These are phyloP conservation scores for Onychostoma macrolepis DNA, from an alignment of 2,113 vertebrate genomes.

Conservation along the genomic window DNA sequence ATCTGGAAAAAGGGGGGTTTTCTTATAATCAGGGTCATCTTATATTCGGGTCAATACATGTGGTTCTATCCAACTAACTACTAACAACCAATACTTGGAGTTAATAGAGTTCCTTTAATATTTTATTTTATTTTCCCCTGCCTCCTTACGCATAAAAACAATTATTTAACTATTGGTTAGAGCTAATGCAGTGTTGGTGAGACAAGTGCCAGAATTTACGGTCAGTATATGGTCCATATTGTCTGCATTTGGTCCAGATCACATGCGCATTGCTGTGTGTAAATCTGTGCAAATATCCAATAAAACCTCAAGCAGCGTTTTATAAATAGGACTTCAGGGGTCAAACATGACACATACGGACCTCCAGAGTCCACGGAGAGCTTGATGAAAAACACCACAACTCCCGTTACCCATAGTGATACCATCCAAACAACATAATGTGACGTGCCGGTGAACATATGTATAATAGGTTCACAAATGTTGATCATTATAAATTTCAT, in stretches of 20 bases:
- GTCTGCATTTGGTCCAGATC: constrained; percentile 4
- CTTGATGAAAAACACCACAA: not conserved
- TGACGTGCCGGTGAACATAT: not conserved
- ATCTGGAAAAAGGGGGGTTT: too few species aligned
- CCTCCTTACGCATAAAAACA: not conserved
- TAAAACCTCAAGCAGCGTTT: not conserved
- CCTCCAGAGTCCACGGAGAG: not conserved
- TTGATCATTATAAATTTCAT: not conserved
- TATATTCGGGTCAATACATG: too few species aligned
- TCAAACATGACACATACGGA: not conserved
- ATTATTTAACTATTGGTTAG: not conserved
- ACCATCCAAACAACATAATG: not conserved
- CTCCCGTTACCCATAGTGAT: not conserved
- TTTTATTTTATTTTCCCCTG: not conserved
- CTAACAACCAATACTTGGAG: too few species aligned
- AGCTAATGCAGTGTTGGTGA: not conserved
- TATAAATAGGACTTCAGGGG: not conserved
- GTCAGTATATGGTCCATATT: not conserved
- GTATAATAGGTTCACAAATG: not conserved
- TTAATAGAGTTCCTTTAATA: not conserved
- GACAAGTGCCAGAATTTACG: not conserved
- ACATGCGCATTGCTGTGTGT: not conserved
- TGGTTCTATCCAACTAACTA: too few species aligned
- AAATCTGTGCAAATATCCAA: constrained; percentile 13
- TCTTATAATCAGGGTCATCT: too few species aligned